phyloP scores from a whole-genome alignment of 2,888 invertebrate species.

The Branchellion lobata region DNA sequence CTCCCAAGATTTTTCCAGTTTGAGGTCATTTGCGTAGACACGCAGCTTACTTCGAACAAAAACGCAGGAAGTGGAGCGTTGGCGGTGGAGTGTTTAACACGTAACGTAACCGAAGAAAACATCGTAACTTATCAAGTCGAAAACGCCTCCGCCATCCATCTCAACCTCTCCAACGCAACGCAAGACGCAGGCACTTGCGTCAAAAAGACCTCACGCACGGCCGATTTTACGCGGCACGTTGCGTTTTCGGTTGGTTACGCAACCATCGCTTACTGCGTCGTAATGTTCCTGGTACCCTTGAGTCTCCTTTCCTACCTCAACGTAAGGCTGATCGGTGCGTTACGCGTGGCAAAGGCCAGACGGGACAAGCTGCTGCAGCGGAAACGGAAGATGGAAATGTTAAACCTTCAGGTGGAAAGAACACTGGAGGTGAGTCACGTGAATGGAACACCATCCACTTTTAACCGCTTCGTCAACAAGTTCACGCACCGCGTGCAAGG shows the following conservation, averaged over 20 bases:
- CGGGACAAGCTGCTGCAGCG: constrained; percentile 48
- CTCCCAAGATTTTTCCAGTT: constrained; percentile 53
- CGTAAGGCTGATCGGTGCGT: constrained; percentile 50
- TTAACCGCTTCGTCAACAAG: not conserved
- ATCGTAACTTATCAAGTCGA: not conserved
- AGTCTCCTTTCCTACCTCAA: constrained; percentile 51
- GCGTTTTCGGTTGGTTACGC: constrained; percentile 31
- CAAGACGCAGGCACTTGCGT: not conserved
- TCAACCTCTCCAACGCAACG: not conserved
- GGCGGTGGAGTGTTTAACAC: no score
- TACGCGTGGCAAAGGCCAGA: constrained; percentile 51
- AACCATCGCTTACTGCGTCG: constrained; percentile 43
- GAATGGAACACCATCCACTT: not conserved
- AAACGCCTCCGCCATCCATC: not conserved
- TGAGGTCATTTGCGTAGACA: constrained; percentile 37
- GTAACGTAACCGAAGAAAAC: not conserved
- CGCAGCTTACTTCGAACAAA: not conserved
- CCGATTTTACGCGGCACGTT: not conserved
- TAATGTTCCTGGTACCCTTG: constrained; percentile 52
- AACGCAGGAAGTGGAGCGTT: not conserved
- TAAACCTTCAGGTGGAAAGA: not conserved
- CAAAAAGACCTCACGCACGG: not conserved
- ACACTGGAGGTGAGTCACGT: not conserved
- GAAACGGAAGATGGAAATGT: constrained; percentile 2
- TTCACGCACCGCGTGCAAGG: no score